These are phyloP conservation scores for Ophion slaviceki DNA, from an alignment of 2,888 invertebrate genomes.

Conservation along the genomic window DNA sequence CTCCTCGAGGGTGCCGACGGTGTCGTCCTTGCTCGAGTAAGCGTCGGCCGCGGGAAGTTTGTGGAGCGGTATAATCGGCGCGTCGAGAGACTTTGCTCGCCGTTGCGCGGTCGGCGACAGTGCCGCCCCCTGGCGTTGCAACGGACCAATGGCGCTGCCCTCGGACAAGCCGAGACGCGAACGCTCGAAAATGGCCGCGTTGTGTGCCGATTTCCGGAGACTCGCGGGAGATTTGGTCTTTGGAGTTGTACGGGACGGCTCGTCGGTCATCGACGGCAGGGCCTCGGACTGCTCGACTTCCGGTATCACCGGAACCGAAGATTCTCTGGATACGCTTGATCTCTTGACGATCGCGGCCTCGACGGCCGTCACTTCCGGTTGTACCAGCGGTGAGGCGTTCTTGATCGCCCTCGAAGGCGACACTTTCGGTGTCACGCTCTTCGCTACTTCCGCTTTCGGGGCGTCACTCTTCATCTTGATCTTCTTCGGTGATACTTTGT, in stretches of 20 bases:
- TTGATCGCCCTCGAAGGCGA: conserved; percentile 66
- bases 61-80: conserved; percentile 92
- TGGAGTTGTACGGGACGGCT: conserved; percentile 52
- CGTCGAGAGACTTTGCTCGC: conserved; percentile 93
- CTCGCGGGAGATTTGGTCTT: conserved; percentile 87
- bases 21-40: conserved; percentile 95
- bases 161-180: conserved; percentile 92
- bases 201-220: conserved; percentile 89
- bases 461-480: conserved; percentile 86
- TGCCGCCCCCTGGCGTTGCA: conserved; percentile 91
- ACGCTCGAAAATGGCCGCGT: conserved; percentile 91
- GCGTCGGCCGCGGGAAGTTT: conserved; percentile 92
- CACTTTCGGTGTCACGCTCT: conserved; percentile 55
- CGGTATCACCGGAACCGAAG: conserved; percentile 7
- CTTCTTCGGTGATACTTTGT: conserved; percentile 80
- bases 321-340: conserved; percentile 32
- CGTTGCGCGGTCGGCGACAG: conserved; percentile 91
- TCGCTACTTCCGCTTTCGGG: conserved; percentile 39
- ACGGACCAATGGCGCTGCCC: conserved; percentile 90
- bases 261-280: conserved; percentile 69
- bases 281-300: conserved; percentile 80
- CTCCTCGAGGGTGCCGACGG: conserved; percentile 91
- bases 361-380: conserved; percentile 73
- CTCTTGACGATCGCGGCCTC: conserved; percentile 79
- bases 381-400: conserved; percentile 53